Base-by-base conservation (phyloP, 1,140 invertebrate species). In the Chrysomallon squamiferum region DNA sequence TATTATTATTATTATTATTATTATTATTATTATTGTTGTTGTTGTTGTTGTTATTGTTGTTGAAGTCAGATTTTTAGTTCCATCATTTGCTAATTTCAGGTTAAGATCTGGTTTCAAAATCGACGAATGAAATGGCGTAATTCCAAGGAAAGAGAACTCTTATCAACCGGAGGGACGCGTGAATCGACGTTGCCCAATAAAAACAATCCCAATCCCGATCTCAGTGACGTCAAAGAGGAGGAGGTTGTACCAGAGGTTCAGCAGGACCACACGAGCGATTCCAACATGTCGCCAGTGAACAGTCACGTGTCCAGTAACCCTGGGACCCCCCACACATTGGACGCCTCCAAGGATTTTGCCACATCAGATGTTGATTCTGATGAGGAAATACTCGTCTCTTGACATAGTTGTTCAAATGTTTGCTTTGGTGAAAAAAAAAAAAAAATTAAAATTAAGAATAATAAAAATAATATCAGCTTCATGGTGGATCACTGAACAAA, bases 161-260 rank as follows among this genome's bases (percentile, higher is more conserved):
- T 99, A 50, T 96, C 95, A 11, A 73, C 90, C 22, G 95, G 95
- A 0, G 95, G 96, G 4, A 95, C 93, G 9, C 88, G 96, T 22
- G 95, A 98, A 79, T 95, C 97, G 82, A 97, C 96, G 0, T 87
- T 98, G 30, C 95, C 95, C 0, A 97, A 95, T 83, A 97, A 97
- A 84, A 96, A 96, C 87, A 98, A 98, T 85, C 95, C 95, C 0
- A 94, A 97, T 86, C 95, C 95, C 0, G 95, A 98, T 83, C 87
- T 97, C 52, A 96, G 94, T 74, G 95, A 97, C 82, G 94, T 94
- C 5, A 92, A 73, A 25, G 73, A 74, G 18, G 68, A 65, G 25
- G 65, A 65, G 38, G 61, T 59, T 27, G 71, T 62, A 41, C 60
- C 69, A 27, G 57, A 67, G 1, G 22, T 50, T 15, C 73, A 68